Conservation (phyloP, 2,888 invertebrate species). For the Cabera pusaria region DNA sequence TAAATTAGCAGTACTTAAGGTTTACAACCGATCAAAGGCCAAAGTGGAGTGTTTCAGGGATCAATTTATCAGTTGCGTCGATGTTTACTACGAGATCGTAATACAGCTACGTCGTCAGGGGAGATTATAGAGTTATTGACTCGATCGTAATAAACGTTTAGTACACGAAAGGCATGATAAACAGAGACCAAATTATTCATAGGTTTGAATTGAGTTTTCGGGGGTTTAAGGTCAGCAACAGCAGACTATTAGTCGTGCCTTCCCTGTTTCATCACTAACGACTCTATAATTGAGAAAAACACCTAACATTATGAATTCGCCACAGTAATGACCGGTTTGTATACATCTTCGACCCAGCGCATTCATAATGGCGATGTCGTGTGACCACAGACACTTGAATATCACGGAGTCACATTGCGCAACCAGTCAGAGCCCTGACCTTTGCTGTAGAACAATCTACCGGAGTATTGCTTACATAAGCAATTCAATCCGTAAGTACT, state of each 20-base stretch:
- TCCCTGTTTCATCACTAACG: constrained; percentile 3
- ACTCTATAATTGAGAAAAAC: constrained; percentile 5
- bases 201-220: not conserved
- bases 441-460: constrained; percentile 43
- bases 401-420: constrained; percentile 39
- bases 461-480: constrained; percentile 37
- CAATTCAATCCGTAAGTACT: constrained; percentile 27
- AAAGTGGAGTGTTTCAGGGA: constrained; percentile 24
- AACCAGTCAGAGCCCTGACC: constrained; percentile 52
- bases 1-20: constrained; percentile 21
- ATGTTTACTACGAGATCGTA: constrained; percentile 13
- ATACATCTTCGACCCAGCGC: constrained; percentile 1
- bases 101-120: constrained; percentile 8
- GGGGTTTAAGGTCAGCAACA: constrained; percentile 6
- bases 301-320: constrained; percentile 16
- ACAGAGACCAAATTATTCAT: not conserved
- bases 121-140: constrained; percentile 6
- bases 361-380: constrained; percentile 20
- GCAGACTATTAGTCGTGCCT: constrained; percentile 1
- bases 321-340: constrained; percentile 22
- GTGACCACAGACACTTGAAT: constrained; percentile 40
- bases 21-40: constrained; percentile 28
- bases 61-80: constrained; percentile 26
- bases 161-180: constrained; percentile 1
- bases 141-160: constrained; percentile 6